Conservation (phyloP, 2,888 invertebrate species). For the Protula sp. region DNA sequence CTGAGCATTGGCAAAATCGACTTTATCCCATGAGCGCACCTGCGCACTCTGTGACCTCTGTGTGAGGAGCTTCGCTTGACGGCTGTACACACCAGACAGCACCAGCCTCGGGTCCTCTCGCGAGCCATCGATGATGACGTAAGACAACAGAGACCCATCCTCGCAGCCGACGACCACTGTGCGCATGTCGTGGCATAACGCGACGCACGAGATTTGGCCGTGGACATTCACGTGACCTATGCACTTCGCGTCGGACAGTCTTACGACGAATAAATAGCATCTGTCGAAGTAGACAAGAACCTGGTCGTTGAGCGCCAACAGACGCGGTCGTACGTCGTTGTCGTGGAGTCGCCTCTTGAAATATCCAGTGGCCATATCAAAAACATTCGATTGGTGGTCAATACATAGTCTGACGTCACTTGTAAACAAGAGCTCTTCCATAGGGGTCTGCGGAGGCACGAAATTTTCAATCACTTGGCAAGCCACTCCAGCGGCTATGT, state of each 20-base stretch:
- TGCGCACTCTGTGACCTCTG: background rate
- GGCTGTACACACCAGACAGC: slow-evolving; percentile 9
- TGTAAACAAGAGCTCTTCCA: slow-evolving; percentile 34
- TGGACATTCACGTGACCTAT: slow-evolving; percentile 42
- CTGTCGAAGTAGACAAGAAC: slow-evolving; percentile 35
- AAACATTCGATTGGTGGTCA: slow-evolving; percentile 38
- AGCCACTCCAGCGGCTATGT: slow-evolving; percentile 38
- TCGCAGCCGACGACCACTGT: slow-evolving; percentile 46
- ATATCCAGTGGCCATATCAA: slow-evolving; percentile 32
- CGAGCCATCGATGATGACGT: slow-evolving; percentile 38
- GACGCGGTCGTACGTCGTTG: slow-evolving; percentile 24
- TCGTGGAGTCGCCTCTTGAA: slow-evolving; percentile 28
- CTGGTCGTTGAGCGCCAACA: slow-evolving; percentile 34
- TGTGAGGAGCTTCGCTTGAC: slow-evolving; percentile 2
- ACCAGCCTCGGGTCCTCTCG: slow-evolving; percentile 10
- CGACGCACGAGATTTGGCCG: slow-evolving; percentile 25
- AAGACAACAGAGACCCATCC: slow-evolving; percentile 44
- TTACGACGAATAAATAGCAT: slow-evolving; percentile 27
- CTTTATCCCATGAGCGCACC: slow-evolving; percentile 39
- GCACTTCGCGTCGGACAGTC: slow-evolving; percentile 31
- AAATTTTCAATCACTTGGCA: slow-evolving; percentile 40
- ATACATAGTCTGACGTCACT: slow-evolving; percentile 38
- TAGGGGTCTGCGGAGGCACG: slow-evolving; percentile 26
- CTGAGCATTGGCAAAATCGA: slow-evolving; percentile 22
- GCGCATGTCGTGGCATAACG: slow-evolving; percentile 39